Evolutionary conservation across 2,113 vertebrate genomes (phyloP).

Genomic region (Chionodraco myersi): DNA sequence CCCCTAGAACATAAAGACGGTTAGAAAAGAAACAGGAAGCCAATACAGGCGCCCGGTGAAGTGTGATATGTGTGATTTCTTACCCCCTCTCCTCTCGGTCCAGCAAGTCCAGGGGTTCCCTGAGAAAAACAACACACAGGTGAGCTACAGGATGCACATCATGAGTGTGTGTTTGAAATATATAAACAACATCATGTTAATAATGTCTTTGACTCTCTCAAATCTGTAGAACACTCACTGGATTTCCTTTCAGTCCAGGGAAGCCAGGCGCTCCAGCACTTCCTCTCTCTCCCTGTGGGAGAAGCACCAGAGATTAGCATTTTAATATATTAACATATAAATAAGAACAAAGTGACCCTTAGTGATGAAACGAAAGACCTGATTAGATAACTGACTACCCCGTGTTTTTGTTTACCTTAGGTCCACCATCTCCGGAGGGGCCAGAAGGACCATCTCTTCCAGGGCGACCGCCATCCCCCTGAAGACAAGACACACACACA

Average conservation of each 20-base stretch:
- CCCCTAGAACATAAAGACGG: conserved; percentile 69
- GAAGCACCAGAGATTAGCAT: conserved; percentile 43
- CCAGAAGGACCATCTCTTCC: conserved; percentile 80
- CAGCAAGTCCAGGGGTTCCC: conserved; percentile 63
- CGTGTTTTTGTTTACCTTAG: conserved; percentile 67
- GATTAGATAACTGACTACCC: neutral
- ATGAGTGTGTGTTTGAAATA: neutral
- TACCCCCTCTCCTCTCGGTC: conserved; percentile 78
- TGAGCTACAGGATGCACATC: conserved; percentile 19
- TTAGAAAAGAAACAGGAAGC: conserved; percentile 9
- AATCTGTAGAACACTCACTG: conserved; percentile 66
- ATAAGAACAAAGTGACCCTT: too few species aligned
- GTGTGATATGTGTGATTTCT: conserved; percentile 35
- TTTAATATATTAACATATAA: neutral
- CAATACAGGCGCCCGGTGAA: neutral
- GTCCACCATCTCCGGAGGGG: conserved; percentile 63
- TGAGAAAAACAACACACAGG: conserved; percentile 43
- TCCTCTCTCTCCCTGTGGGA: conserved; percentile 81
- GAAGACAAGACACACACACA: conserved; percentile 36
- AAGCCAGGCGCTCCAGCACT: conserved; percentile 78
- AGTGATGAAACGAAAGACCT: too few species aligned
- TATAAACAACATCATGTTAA: too few species aligned
- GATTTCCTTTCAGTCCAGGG: conserved; percentile 78
- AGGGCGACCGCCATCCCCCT: conserved; percentile 84
- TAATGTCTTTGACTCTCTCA: too few species aligned